phyloP scores from a whole-genome alignment of 2,888 invertebrate species.

The Meteorus colon region DNA sequence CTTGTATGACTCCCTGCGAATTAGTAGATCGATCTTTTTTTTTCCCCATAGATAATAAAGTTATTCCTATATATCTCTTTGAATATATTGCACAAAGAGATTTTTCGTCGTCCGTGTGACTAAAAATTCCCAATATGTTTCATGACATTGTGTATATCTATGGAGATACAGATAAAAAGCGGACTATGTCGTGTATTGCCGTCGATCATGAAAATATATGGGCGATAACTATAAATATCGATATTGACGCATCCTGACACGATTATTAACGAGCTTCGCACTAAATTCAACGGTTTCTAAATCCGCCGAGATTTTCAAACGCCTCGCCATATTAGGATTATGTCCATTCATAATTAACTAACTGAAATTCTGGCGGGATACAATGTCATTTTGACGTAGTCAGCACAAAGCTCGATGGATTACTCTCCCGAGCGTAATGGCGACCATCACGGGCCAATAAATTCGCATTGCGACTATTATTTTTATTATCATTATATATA shows the following conservation, averaged over 20 bases:
- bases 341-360: conserved; percentile 67
- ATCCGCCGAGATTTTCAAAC: conserved; percentile 54
- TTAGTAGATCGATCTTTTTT: conserved; percentile 19
- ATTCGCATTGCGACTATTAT: conserved; percentile 32
- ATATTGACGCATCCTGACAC: conserved; percentile 1
- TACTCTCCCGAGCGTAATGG: conserved; percentile 52
- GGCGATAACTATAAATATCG: background rate
- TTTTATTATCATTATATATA: background rate
- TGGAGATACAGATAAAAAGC: too few species aligned
- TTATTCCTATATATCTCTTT: conserved; percentile 35
- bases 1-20: conserved; percentile 13
- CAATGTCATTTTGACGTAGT: conserved; percentile 64
- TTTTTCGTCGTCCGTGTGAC: background rate
- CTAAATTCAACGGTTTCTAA: conserved; percentile 40
- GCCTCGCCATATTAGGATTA: conserved; percentile 62
- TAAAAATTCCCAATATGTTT: conserved; percentile 1
- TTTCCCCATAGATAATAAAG: conserved; percentile 44
- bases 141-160: background rate
- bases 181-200: too few species aligned
- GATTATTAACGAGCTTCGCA: background rate
- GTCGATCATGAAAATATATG: background rate
- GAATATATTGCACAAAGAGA: conserved; percentile 14
- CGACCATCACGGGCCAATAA: conserved; percentile 43
- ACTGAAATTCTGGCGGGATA: conserved; percentile 62
- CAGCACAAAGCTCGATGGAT: conserved; percentile 64